Evolutionary conservation across 2,797 vertebrate species (phyloP).

Genomic region (Buphagus erythrorhynchus): DNA sequence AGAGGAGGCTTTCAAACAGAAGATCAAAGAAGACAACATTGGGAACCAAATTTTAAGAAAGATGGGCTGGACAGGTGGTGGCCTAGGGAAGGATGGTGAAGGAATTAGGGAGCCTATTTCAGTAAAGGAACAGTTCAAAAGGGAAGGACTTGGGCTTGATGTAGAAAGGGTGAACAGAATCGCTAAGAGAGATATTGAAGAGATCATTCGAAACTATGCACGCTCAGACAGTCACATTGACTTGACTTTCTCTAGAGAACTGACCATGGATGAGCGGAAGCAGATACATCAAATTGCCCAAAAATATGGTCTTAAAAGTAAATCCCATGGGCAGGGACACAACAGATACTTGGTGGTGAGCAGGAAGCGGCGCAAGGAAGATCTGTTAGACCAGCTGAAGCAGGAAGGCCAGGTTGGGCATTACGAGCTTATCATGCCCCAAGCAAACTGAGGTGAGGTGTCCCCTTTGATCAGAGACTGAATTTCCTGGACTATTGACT

Average conservation of each 20-base stretch:
- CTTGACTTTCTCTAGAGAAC: constrained; percentile 93
- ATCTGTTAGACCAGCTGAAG: constrained; percentile 92
- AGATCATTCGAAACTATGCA: constrained; percentile 93
- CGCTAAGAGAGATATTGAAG: constrained; percentile 91
- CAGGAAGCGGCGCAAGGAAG: constrained; percentile 91
- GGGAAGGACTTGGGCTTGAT: constrained; percentile 92
- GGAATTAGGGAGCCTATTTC: constrained; percentile 94
- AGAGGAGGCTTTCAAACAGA: constrained; percentile 86
- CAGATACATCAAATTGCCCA: constrained; percentile 94
- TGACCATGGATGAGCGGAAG: constrained; percentile 94
- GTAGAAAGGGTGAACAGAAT: constrained; percentile 86
- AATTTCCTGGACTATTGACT: background rate
- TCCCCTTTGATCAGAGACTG: background rate
- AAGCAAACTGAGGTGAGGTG: constrained; percentile 73
- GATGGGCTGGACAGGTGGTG: constrained; percentile 98
- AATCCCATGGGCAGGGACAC: constrained; percentile 92
- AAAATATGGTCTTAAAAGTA: constrained; percentile 93
- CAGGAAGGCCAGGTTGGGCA: constrained; percentile 95
- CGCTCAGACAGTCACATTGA: constrained; percentile 91
- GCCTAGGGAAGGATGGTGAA: constrained; percentile 91
- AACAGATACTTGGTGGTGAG: constrained; percentile 93
- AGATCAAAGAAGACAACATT: constrained; percentile 97
- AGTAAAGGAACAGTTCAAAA: constrained; percentile 94
- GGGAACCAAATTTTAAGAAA: constrained; percentile 97
- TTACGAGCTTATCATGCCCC: constrained; percentile 94